These are phyloP conservation scores for Lycophotia porphyrea DNA, from an alignment of 2,888 invertebrate genomes.

Conservation along the genomic window DNA sequence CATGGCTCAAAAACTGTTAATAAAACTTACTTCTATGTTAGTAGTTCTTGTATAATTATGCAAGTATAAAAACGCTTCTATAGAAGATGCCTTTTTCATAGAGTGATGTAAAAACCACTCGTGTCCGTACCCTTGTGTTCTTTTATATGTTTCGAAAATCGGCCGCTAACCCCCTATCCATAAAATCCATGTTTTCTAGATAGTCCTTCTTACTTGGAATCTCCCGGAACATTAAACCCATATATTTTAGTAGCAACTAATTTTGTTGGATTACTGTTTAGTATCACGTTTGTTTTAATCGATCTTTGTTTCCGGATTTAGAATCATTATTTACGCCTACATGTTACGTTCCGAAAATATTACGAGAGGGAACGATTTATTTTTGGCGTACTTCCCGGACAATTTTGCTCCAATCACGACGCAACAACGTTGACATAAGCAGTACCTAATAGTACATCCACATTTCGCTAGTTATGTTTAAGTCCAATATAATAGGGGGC, in stretches of 20 bases:
- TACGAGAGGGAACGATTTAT: slow-evolving; percentile 13
- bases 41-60: too few relatives aligned
- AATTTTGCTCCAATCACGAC: not conserved
- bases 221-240: not conserved
- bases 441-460: too few relatives aligned
- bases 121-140: too few relatives aligned
- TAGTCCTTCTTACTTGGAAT: not conserved
- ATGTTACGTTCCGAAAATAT: slow-evolving; percentile 10
- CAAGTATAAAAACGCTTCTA: too few relatives aligned
- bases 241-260: slow-evolving; percentile 15
- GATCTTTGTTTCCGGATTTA: slow-evolving; percentile 47
- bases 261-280: slow-evolving; percentile 34
- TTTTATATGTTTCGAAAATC: not conserved
- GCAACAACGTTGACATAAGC: too few relatives aligned
- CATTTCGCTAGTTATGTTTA: too few relatives aligned
- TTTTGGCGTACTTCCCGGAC: not conserved
- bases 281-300: slow-evolving; percentile 41
- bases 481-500: too few relatives aligned
- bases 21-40: too few relatives aligned
- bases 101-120: too few relatives aligned
- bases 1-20: too few relatives aligned
- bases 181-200: not conserved
- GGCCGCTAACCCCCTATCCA: not conserved
- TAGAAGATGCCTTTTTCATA: too few relatives aligned
- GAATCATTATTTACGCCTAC: slow-evolving; percentile 24